Base-by-base conservation (phyloP, 2,797 vertebrate genomes). In the Cephalopachus bancanus region DNA sequence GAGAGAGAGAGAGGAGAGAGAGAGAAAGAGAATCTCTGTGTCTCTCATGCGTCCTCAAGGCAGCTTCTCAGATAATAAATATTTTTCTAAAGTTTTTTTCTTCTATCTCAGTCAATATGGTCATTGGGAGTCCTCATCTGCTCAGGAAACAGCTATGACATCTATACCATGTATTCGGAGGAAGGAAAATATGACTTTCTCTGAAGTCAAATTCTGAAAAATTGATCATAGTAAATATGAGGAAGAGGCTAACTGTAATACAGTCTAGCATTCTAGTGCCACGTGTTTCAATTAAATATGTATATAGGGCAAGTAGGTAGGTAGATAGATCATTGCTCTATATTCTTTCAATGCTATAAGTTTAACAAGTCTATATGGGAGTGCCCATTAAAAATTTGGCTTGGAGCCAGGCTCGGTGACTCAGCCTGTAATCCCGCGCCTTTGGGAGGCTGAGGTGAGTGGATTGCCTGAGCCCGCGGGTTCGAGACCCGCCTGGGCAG, bases 61-160 rank as follows among this genome's bases (percentile, higher is more conserved):
- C 5, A 85, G 17, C 53, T 87, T 95, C 30, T 62, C 53, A 91
- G 15, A 89, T 51, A 94, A 85, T 19, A 89, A 72, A 76, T 22
- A 59, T 55, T 78, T 89, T 91, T 69, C 57, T 20, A 86, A 44
- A 93, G 22, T 78, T n/a, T 88, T 44, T 44, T 7, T 44, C n/a
- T 94, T 91, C 44, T 78, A 7, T 57, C 33, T 53, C 17, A 64
- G 60, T 24, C 12, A 5, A 84, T 51, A 92, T 83, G 7, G 10
- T 49, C 30, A 90, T 30, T 76, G 12, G 4, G 0, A 8, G 44
- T 44, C 55, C 2, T 37, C 78, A 72, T 65, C 5, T 37, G 30
- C 22, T 84, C 60, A 33, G 59, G 60, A 89, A 93, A 37, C 53
- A 85, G 26, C 14, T 76, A 37, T 30, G 5, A 51, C 44, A 83